Evolutionary conservation across 2,888 invertebrate genomes (phyloP).

Genomic region (Panorpa germanica): DNA sequence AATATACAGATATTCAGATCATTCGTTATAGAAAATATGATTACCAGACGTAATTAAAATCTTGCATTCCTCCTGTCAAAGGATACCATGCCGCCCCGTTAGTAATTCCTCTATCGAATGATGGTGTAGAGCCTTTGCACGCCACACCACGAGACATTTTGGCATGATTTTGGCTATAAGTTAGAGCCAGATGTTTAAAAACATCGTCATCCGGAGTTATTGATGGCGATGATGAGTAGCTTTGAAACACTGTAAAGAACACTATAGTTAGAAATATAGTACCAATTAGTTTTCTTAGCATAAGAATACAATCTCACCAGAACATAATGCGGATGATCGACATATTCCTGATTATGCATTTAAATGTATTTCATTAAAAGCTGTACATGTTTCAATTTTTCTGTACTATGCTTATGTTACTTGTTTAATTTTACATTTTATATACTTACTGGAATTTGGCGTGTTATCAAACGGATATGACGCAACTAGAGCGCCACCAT

Average conservation of each 20-base stretch:
- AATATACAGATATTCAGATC: no score
- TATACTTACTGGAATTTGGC: constrained; percentile 72
- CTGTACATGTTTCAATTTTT: constrained; percentile 1
- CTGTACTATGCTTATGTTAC: neutral
- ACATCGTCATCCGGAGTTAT: constrained; percentile 85
- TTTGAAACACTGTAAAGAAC: constrained; percentile 76
- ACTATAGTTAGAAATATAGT: no score
- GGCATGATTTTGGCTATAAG: constrained; percentile 74
- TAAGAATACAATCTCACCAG: constrained; percentile 34
- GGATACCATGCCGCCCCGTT: constrained; percentile 93
- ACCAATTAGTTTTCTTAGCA: no score
- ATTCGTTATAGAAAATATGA: no score
- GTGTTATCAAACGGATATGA: constrained; percentile 96
- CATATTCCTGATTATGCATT: constrained; percentile 36
- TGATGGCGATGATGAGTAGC: constrained; percentile 61
- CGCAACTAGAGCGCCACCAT: constrained; percentile 89
- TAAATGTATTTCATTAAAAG: neutral
- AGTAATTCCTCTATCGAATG: constrained; percentile 78
- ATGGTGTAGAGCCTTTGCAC: constrained; percentile 51
- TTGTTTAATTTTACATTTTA: constrained; percentile 7
- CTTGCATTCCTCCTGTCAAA: constrained; percentile 57
- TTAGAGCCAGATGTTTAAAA: constrained; percentile 65
- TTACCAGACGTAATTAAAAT: constrained; percentile 87
- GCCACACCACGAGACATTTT: constrained; percentile 76
- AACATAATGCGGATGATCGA: constrained; percentile 52